Conservation (phyloP, 2,113 vertebrate genomes). For the Chunga burmeisteri region DNA sequence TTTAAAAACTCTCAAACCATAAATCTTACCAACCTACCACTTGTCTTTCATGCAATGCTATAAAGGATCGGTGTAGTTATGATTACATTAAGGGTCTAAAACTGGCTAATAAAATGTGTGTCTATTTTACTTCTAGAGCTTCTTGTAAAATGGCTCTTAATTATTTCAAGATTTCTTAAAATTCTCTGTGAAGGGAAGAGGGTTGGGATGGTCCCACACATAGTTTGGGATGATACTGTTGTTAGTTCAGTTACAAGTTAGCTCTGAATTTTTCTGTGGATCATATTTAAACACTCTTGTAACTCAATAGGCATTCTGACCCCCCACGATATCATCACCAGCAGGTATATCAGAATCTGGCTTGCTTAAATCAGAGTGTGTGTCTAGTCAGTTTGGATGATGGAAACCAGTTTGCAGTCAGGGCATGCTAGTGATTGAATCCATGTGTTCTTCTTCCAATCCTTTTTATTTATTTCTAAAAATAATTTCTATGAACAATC, state of each 20-base stretch:
- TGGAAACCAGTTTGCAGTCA: background rate
- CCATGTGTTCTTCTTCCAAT: background rate
- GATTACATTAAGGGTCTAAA: background rate
- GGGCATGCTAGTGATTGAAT: background rate
- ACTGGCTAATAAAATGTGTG: background rate
- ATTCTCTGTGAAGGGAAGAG: background rate
- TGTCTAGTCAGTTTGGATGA: background rate
- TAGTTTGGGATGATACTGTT: background rate
- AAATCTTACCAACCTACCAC: background rate
- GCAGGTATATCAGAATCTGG: background rate
- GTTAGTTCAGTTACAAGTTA: background rate
- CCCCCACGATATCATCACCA: accelerated
- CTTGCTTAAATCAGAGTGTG: background rate
- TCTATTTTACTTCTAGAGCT: background rate
- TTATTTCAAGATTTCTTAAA: background rate
- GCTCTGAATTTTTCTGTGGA: background rate
- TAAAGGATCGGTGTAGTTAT: background rate
- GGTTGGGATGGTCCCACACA: background rate
- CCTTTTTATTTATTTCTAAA: background rate
- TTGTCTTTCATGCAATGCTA: background rate
- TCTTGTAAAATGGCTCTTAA: background rate
- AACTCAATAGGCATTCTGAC: background rate
- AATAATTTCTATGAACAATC: background rate
- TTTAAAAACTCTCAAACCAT: background rate
- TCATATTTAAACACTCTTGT: background rate